A percentile compares a stretch with the other conserved stretches of the same genome.
Conservation (phyloP, 2,113 vertebrate species). For the Dicrurus megarhynchus region DNA sequence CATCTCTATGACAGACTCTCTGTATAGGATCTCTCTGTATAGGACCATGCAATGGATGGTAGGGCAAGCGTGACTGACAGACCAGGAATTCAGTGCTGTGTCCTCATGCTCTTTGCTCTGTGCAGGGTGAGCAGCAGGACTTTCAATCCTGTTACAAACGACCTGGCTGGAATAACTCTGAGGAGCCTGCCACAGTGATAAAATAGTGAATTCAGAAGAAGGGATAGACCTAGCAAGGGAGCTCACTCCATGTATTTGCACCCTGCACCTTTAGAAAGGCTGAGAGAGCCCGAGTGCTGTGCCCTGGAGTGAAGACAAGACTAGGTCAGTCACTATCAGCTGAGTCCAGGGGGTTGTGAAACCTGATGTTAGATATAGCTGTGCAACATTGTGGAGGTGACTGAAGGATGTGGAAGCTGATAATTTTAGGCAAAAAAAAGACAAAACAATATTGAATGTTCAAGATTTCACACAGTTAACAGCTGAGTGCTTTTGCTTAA, state of each 20-base stretch:
- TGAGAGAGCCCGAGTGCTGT: fast-evolving
- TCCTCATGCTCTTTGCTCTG: not conserved
- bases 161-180: not conserved
- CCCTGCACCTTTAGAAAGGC: not conserved
- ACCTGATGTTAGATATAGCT: not conserved
- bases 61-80: not conserved
- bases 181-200: not conserved
- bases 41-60: not conserved
- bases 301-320: not conserved
- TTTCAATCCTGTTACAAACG: not conserved
- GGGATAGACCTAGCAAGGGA: not conserved
- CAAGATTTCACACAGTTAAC: not conserved
- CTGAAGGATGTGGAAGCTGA: not conserved
- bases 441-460: not conserved
- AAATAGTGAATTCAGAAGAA: not conserved
- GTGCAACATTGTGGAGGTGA: not conserved
- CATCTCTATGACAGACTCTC: not conserved
- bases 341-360: not conserved
- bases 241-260: not conserved
- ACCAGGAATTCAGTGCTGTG: not conserved
- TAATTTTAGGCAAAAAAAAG: not conserved
- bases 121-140: not conserved
- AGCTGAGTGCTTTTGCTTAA: not conserved
- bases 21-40: fast-evolving
- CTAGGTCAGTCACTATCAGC: not conserved